Percentiles rank a stretch among this genome's conserved stretches.
phyloP scores from a whole-genome alignment of 2,797 vertebrate genomes.

The Leptoclinus maculatus region DNA sequence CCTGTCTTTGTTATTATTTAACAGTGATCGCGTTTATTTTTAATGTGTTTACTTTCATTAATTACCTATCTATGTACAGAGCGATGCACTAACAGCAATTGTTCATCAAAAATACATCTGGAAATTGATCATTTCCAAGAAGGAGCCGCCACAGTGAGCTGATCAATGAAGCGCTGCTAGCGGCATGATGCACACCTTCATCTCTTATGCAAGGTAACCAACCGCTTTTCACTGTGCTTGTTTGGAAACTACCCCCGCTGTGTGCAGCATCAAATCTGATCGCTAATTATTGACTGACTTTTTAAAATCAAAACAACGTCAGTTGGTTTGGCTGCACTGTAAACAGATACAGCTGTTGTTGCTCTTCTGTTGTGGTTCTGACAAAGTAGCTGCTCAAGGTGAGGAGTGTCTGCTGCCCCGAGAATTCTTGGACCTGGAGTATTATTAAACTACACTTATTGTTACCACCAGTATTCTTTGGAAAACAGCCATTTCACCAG shows the following conservation, averaged over 20 bases:
- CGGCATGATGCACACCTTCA: not conserved
- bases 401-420: not conserved
- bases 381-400: not conserved
- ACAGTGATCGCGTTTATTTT: not conserved
- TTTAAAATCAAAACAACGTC: not conserved
- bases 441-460: not conserved
- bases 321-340: slow-evolving; percentile 3
- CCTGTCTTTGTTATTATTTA: not conserved
- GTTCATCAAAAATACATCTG: not conserved
- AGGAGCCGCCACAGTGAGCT: not conserved
- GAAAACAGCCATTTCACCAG: not conserved
- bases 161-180: not conserved
- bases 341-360: not conserved
- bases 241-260: not conserved
- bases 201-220: not conserved
- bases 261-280: not conserved
- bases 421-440: not conserved
- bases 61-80: not conserved
- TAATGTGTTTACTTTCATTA: not conserved
- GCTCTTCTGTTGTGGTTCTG: not conserved
- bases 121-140: not conserved
- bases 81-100: not conserved
- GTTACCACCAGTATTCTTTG: not conserved
- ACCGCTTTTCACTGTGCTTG: not conserved
- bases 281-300: not conserved